Evolutionary conservation across 1,140 invertebrate genomes (phyloP), one percentile per base, ranked within the genome.

Genomic region (Patella vulgata): DNA sequence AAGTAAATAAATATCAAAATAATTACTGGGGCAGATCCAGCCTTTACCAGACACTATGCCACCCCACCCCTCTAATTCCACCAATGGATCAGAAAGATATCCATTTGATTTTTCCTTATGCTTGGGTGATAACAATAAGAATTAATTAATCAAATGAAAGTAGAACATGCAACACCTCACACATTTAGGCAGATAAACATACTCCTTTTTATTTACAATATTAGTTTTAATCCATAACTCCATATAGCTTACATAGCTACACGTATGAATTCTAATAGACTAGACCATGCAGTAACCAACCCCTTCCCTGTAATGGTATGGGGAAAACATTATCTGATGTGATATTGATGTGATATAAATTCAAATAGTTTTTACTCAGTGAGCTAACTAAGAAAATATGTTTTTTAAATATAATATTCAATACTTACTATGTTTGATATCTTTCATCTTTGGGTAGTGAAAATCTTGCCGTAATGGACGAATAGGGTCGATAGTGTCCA

Each of bases 401-500:
- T 39, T 3, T 19, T 53, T 40, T 17, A 46, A 36, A 47, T 11
- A 58, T 17, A 17, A 44, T 39, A 31, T 28, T 50, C 55, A 12
- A 39, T 9, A 66, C 71, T 77, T 74, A 87, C 86, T 78, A 55
- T 71, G 60, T n/a, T 70, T 65, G 19, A 86, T 60, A 43, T 82
- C 76, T 39, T 75, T 79, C 66, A 82, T 86, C 53, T 85, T 85
- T 2, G 86, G 86, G 67, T 85, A 85, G 40, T 66, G 46, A 60
- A 87, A 87, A 27, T 75, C 75, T 11, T 81, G 47, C 36, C 86
- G 60, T 19, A 85, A 71, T 17, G 73, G 58, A 52, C 61, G 50
- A 27, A 86, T 67, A 19, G 79, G 75, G 68, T 87, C 85, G 21
- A 78, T 55, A 11, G 67, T 46, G 62, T 87, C 86, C 78, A 87